phyloP scores from a whole-genome alignment of 1,140 invertebrate genomes.

The Melitaea cinxia region DNA sequence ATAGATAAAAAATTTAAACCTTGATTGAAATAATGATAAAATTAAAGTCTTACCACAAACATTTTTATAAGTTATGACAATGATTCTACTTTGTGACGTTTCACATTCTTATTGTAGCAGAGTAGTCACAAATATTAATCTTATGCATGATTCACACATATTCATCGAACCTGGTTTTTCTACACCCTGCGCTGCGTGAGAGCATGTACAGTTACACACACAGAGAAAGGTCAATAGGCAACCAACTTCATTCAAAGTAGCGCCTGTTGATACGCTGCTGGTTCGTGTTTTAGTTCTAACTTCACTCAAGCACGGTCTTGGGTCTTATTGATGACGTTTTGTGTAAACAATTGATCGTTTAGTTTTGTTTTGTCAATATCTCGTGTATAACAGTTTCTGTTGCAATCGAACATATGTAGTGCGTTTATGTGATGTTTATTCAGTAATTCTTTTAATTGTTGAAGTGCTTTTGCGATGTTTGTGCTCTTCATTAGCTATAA shows the following conservation, averaged over 20 bases:
- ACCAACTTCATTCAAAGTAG: slow-evolving; percentile 70
- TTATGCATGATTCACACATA: slow-evolving; percentile 44
- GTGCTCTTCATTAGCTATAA: slow-evolving; percentile 31
- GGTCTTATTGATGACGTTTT: slow-evolving; percentile 66
- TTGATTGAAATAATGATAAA: too few relatives aligned
- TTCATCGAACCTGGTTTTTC: slow-evolving; percentile 58
- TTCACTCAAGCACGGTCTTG: slow-evolving; percentile 56
- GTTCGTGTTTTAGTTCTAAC: slow-evolving; percentile 49
- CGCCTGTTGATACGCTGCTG: slow-evolving; percentile 42
- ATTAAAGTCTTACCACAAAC: too few relatives aligned
- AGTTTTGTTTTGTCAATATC: slow-evolving; percentile 73
- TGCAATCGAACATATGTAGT: slow-evolving; percentile 36
- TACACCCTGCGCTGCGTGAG: slow-evolving; percentile 59
- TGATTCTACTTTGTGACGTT: background rate
- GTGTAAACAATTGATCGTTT: slow-evolving; percentile 57
- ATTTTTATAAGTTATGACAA: background rate
- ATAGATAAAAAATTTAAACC: too few relatives aligned
- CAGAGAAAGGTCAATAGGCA: slow-evolving; percentile 54
- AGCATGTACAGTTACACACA: slow-evolving; percentile 45
- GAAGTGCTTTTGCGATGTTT: slow-evolving; percentile 21
- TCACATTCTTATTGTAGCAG: too few relatives aligned
- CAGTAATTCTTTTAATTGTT: slow-evolving; percentile 1
- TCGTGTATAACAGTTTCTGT: slow-evolving; percentile 42
- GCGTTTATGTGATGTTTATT: slow-evolving; percentile 19
- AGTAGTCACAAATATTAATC: too few relatives aligned